Conservation (phyloP, 2,113 vertebrate species). For the Camelus dromedarius region DNA sequence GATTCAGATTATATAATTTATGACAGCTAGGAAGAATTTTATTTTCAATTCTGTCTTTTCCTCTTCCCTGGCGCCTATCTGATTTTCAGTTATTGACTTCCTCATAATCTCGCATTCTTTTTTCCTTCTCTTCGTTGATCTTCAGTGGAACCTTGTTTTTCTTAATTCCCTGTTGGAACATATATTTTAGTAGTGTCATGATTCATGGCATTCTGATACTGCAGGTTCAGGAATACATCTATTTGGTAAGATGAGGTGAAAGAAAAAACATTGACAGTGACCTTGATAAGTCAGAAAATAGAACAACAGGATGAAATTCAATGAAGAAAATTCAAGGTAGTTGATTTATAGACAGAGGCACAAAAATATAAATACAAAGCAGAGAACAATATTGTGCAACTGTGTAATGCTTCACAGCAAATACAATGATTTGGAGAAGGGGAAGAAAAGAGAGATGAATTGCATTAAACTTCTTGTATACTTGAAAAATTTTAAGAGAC, state of each 20-base stretch:
- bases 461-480: background rate
- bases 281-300: slow-evolving; percentile 55
- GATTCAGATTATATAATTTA: background rate
- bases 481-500: slow-evolving; percentile 35
- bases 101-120: background rate
- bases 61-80: background rate
- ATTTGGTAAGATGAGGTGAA: slow-evolving; percentile 29
- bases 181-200: background rate
- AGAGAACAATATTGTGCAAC: background rate
- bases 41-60: slow-evolving; percentile 17
- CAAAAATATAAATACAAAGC: background rate
- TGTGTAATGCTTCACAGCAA: background rate
- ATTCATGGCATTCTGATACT: slow-evolving; percentile 47
- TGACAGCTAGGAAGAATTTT: slow-evolving; percentile 3
- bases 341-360: slow-evolving; percentile 45
- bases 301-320: slow-evolving; percentile 34
- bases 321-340: slow-evolving; percentile 46
- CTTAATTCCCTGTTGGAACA: background rate
- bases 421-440: background rate
- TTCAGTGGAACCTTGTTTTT: background rate
- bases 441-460: background rate
- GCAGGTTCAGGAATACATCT: slow-evolving; percentile 30
- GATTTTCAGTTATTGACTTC: slow-evolving; percentile 3
- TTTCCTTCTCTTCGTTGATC: background rate
- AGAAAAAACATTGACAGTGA: slow-evolving; percentile 30